A percentile compares a stretch with the other conserved stretches of the same genome.
These are phyloP conservation scores for Eucidaris tribuloides DNA, from an alignment of 35 echinoderm and acorn worm species.

Conservation along the genomic window DNA sequence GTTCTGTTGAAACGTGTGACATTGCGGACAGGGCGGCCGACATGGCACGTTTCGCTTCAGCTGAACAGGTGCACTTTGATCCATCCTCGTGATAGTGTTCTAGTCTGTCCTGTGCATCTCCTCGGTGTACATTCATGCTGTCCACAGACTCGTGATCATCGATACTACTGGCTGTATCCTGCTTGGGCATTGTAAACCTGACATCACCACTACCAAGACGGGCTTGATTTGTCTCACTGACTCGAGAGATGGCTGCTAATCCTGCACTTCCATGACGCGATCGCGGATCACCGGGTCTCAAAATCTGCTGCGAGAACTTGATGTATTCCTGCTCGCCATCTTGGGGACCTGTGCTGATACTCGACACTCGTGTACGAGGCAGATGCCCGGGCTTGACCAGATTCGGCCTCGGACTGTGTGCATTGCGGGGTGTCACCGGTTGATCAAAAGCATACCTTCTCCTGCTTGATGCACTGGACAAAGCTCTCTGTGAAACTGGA, in stretches of 20 bases:
- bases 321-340: conserved; percentile 76
- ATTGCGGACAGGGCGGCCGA: conserved; percentile 60
- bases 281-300: not conserved
- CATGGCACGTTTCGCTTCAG: conserved; percentile 76
- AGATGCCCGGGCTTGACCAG: conserved; percentile 77
- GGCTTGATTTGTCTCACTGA: not conserved
- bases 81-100: conserved; percentile 36
- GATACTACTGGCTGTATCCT: conserved; percentile 9
- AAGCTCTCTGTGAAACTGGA: conserved; percentile 34
- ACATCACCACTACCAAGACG: not conserved
- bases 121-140: conserved; percentile 59
- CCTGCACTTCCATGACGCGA: not conserved
- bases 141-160: conserved; percentile 24
- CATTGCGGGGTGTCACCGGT: conserved; percentile 27
- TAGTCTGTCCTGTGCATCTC: conserved; percentile 18
- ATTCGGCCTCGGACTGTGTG: conserved; percentile 43
- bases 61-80: conserved; percentile 61
- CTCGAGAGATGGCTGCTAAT: not conserved
- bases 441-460: conserved; percentile 50
- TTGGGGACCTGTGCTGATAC: conserved; percentile 48
- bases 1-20: conserved; percentile 20
- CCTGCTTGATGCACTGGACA: conserved; percentile 51
- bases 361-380: conserved; percentile 56
- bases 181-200: not conserved
- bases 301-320: conserved; percentile 75